Evolutionary conservation across 2,113 vertebrate genomes (phyloP).

Genomic region (Cololabis saira): DNA sequence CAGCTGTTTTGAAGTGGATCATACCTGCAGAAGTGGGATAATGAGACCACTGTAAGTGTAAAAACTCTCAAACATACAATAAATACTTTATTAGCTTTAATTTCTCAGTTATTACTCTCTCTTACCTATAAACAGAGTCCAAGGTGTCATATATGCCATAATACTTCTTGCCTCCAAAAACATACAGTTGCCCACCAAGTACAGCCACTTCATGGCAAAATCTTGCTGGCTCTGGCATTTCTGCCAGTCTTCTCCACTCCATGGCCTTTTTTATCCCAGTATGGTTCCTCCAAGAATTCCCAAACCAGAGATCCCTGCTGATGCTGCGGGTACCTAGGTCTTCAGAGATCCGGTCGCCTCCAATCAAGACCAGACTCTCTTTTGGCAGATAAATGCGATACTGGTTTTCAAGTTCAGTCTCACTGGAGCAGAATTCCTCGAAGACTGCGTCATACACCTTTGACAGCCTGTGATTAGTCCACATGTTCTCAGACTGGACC

Average conservation of each 20-base stretch:
- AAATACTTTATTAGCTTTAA: background rate
- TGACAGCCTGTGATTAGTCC: conserved; percentile 41
- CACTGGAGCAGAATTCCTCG: conserved; percentile 60
- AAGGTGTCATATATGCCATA: conserved; percentile 83
- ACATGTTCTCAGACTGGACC: conserved; percentile 75
- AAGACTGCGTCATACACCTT: conserved; percentile 59
- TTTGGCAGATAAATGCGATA: conserved; percentile 84
- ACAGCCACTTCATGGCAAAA: conserved; percentile 85
- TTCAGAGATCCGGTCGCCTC: conserved; percentile 83
- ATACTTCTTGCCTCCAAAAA: conserved; percentile 90
- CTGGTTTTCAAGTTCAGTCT: conserved; percentile 45
- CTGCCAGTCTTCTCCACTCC: conserved; percentile 87
- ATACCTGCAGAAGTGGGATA: conserved; percentile 58
- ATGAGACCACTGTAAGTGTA: background rate
- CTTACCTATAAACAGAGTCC: conserved; percentile 86
- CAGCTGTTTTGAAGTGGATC: conserved; percentile 70
- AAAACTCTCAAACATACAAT: background rate
- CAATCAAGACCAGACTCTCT: conserved; percentile 86
- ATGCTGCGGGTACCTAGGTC: conserved; percentile 81
- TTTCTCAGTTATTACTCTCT: background rate
- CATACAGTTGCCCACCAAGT: conserved; percentile 82
- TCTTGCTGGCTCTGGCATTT: conserved; percentile 83
- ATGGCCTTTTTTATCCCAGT: conserved; percentile 85
- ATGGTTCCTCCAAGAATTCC: conserved; percentile 84
- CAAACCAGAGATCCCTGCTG: conserved; percentile 87